phyloP scores from a whole-genome alignment of 30 jellyfish, hydroid and myxozoan species.

The Turritopsis dohrnii region DNA sequence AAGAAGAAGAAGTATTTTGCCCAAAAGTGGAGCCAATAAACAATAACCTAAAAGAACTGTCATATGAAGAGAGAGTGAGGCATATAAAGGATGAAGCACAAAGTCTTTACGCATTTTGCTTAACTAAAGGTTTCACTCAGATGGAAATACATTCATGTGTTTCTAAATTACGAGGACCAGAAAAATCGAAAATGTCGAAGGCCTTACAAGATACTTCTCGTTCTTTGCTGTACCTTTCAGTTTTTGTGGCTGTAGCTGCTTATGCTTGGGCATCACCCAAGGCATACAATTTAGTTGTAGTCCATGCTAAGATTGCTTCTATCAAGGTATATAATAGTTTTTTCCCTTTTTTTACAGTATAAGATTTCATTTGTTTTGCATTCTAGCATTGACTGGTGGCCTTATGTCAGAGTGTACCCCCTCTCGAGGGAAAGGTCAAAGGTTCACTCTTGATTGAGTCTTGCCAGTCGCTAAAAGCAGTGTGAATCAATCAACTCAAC shows the following conservation, averaged over 20 bases:
- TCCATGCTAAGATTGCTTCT: slow-evolving; percentile 3
- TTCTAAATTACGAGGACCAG: slow-evolving; percentile 17
- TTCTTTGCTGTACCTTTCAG: neutral
- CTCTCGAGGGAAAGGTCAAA: no score
- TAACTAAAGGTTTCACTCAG: slow-evolving; percentile 9
- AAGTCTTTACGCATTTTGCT: slow-evolving; percentile 9
- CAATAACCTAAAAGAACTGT: neutral
- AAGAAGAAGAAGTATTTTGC: neutral
- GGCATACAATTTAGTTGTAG: slow-evolving; percentile 10
- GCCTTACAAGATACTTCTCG: neutral
- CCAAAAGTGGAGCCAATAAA: slow-evolving; percentile 3
- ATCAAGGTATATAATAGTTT: neutral
- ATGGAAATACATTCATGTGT: slow-evolving; percentile 17
- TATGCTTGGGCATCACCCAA: neutral
- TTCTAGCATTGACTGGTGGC: no score
- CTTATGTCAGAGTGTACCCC: no score
- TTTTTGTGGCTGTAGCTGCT: neutral
- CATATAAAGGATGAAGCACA: slow-evolving; percentile 15
- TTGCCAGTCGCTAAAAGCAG: no score
- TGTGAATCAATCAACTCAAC: no score
- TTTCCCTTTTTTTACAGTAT: neutral
- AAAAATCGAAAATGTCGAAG: neutral
- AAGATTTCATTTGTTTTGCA: neutral
- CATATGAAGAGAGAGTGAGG: slow-evolving; percentile 11
- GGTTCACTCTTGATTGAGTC: no score